A percentile compares a stretch with the other conserved stretches of the same genome.
These are phyloP conservation scores for Vespertilio murinus DNA, from an alignment of 2,797 vertebrate genomes.

Conservation along the genomic window DNA sequence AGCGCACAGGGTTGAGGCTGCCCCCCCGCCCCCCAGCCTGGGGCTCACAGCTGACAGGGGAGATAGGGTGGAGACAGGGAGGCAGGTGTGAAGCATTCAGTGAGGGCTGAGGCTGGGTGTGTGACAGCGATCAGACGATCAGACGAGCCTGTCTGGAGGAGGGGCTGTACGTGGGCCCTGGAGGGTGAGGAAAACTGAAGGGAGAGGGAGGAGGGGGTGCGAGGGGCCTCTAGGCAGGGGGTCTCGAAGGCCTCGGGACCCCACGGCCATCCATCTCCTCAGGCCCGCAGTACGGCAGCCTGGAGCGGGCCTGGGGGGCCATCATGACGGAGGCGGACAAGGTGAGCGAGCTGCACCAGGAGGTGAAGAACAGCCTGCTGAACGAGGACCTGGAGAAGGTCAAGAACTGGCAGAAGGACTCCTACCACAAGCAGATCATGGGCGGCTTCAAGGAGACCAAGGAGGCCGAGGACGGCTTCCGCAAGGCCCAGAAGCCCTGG, in stretches of 20 bases:
- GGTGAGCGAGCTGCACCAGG: slow-evolving; percentile 96
- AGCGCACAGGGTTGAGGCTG: neutral
- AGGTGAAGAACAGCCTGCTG: slow-evolving; percentile 92
- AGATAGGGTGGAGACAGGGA: neutral
- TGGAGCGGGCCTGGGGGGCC: slow-evolving; percentile 94
- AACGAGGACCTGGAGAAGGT: slow-evolving; percentile 96
- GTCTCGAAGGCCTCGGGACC: neutral
- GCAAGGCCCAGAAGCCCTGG: slow-evolving; percentile 98
- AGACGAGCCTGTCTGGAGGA: slow-evolving; percentile 1
- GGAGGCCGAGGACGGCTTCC: slow-evolving; percentile 97
- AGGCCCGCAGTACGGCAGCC: slow-evolving; percentile 98
- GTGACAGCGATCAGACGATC: neutral
- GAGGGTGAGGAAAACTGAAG: neutral
- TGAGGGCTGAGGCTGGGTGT: neutral
- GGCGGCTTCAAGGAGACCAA: slow-evolving; percentile 98
- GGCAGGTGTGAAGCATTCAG: neutral
- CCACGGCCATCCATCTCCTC: neutral
- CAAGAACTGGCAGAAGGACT: slow-evolving; percentile 99
- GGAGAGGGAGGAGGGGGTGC: neutral
- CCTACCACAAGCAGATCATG: slow-evolving; percentile 99
- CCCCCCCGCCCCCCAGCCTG: fast-evolving
- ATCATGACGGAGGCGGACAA: slow-evolving; percentile 95
- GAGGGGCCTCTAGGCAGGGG: neutral
- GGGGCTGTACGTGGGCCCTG: neutral
- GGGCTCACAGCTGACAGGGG: too few species aligned